Percentiles rank a stretch among this genome's conserved stretches.
Evolutionary conservation across 2,888 invertebrate species (phyloP).

Genomic region (Helleia helle): DNA sequence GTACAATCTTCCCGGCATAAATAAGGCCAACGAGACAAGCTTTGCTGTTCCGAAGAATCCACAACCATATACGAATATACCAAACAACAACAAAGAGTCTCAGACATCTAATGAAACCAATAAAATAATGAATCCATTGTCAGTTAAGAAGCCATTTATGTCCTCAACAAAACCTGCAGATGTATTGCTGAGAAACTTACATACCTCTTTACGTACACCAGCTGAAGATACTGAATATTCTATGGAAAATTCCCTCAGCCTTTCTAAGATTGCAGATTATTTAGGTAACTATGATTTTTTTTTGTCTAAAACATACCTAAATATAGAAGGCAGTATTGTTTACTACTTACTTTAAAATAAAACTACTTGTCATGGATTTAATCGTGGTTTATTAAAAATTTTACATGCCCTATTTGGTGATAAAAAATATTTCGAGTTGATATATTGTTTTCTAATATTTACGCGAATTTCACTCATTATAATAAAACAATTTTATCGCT

Average conservation of each 20-base stretch:
- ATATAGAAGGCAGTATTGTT: no score
- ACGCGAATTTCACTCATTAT: no score
- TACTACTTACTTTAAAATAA: no score
- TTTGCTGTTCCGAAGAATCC: slow-evolving; percentile 6
- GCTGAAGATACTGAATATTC: slow-evolving; percentile 45
- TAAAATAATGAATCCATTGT: slow-evolving; percentile 15
- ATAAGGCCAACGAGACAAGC: neutral
- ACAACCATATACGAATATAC: neutral
- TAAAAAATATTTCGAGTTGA: no score
- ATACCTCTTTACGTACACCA: slow-evolving; percentile 31
- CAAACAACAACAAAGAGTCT: slow-evolving; percentile 9
- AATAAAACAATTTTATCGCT: no score
- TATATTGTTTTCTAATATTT: no score
- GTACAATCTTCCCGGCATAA: slow-evolving; percentile 8
- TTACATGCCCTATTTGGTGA: no score
- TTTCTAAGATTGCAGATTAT: slow-evolving; percentile 58
- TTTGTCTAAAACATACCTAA: no score
- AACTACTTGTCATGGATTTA: no score
- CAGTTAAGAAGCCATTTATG: slow-evolving; percentile 16
- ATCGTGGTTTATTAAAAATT: no score
- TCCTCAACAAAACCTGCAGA: slow-evolving; percentile 33
- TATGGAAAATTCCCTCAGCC: slow-evolving; percentile 49
- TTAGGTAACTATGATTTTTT: slow-evolving; percentile 36
- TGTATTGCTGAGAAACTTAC: slow-evolving; percentile 38
- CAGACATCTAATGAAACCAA: slow-evolving; percentile 10